Conservation (phyloP, 1,140 invertebrate genomes). For the Penaeus vannamei region DNA sequence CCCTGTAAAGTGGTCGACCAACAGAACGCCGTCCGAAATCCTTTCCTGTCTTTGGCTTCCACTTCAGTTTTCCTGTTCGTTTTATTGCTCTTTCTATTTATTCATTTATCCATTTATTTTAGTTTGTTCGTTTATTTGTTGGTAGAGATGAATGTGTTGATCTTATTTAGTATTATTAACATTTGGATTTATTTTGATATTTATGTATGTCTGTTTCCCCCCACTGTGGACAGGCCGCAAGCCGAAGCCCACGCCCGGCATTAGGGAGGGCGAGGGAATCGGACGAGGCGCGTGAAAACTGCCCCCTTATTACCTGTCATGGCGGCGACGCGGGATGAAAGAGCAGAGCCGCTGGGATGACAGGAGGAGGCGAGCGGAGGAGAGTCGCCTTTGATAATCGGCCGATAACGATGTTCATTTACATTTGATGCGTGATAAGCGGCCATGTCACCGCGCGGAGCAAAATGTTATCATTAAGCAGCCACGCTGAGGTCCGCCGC, state of each 20-base stretch:
- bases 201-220: no score
- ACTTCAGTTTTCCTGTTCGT: background rate
- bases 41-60: background rate
- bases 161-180: no score
- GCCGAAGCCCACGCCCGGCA: constrained; percentile 29
- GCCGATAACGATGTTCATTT: constrained; percentile 50
- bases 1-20: background rate
- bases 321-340: constrained; percentile 37
- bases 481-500: background rate
- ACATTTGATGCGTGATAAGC: constrained; percentile 46
- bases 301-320: constrained; percentile 40
- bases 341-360: background rate
- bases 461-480: constrained; percentile 43
- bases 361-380: constrained; percentile 36
- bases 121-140: no score
- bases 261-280: background rate
- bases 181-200: no score
- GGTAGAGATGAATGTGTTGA: no score
- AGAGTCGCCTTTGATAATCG: background rate
- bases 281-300: constrained; percentile 48
- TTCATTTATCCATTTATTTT: background rate
- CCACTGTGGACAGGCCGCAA: no score
- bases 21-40: constrained; percentile 3
- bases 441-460: constrained; percentile 29
- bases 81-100: background rate